These are phyloP conservation scores for Plemyria rubiginata DNA, from an alignment of 2,888 invertebrate species.

Conservation along the genomic window DNA sequence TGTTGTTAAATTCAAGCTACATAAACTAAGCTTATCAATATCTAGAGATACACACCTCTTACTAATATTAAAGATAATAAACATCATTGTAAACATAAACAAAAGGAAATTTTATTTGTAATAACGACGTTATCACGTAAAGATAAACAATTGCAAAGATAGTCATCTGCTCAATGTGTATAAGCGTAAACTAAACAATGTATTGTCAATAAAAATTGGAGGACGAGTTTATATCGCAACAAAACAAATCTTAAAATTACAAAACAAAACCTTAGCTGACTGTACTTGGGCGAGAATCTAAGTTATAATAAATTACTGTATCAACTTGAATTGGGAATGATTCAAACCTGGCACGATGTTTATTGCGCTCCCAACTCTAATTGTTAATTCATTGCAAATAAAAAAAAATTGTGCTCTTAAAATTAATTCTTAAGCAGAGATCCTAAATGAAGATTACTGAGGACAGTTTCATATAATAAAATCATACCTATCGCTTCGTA, in stretches of 20 bases:
- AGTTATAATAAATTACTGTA: slow-evolving; percentile 33
- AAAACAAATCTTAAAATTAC: slow-evolving; percentile 12
- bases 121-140: slow-evolving; percentile 22
- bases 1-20: slow-evolving; percentile 60
- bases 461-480: slow-evolving; percentile 43
- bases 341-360: slow-evolving; percentile 19
- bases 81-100: slow-evolving; percentile 37
- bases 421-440: slow-evolving; percentile 57
- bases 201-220: background rate
- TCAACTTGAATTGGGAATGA: slow-evolving; percentile 32
- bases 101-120: slow-evolving; percentile 6
- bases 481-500: slow-evolving; percentile 27
- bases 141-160: slow-evolving; percentile 4
- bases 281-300: slow-evolving; percentile 33
- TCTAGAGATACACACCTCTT: slow-evolving; percentile 51
- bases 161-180: background rate
- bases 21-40: slow-evolving; percentile 53
- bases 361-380: slow-evolving; percentile 13
- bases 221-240: slow-evolving; percentile 1
- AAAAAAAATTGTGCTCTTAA: slow-evolving; percentile 50
- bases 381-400: slow-evolving; percentile 35
- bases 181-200: background rate
- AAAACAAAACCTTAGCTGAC: slow-evolving; percentile 21
- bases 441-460: slow-evolving; percentile 53
- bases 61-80: slow-evolving; percentile 44